Conservation (phyloP, 2,113 vertebrate genomes). For the Gracilinanus agilis region DNA sequence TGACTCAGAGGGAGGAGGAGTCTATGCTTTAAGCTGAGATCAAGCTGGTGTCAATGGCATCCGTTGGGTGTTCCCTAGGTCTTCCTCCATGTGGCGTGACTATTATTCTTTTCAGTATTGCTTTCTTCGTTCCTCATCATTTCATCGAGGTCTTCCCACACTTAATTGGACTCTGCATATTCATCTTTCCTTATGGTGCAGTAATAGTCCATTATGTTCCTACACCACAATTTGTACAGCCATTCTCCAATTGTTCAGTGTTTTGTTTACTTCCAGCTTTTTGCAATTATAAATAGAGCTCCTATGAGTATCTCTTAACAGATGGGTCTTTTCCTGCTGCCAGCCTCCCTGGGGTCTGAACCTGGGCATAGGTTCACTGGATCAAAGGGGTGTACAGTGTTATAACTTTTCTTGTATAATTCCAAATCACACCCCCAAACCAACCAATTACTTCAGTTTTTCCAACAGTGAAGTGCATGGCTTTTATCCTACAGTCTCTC, state of each 20-base stretch:
- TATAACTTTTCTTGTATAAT: neutral
- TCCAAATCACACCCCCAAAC: neutral
- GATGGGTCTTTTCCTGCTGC: neutral
- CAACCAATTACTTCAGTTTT: neutral
- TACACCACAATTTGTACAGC: neutral
- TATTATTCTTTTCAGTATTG: neutral
- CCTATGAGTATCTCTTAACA: neutral
- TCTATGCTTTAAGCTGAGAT: neutral
- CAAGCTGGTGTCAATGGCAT: neutral
- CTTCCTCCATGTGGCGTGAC: neutral
- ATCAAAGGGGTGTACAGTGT: neutral
- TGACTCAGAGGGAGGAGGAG: neutral
- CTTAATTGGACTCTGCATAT: neutral
- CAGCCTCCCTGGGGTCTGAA: neutral
- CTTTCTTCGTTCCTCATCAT: neutral
- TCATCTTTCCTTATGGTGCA: neutral
- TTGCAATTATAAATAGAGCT: neutral
- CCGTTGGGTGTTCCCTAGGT: neutral
- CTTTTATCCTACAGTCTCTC: neutral
- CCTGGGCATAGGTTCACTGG: neutral
- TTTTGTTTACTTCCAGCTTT: slow-evolving; percentile 1
- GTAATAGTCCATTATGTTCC: neutral
- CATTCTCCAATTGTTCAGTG: neutral
- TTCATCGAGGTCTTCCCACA: neutral
- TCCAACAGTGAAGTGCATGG: neutral